These are phyloP conservation scores for Notoglanidium macrostoma DNA, from an alignment of 2,797 vertebrate genomes.

Conservation along the genomic window DNA sequence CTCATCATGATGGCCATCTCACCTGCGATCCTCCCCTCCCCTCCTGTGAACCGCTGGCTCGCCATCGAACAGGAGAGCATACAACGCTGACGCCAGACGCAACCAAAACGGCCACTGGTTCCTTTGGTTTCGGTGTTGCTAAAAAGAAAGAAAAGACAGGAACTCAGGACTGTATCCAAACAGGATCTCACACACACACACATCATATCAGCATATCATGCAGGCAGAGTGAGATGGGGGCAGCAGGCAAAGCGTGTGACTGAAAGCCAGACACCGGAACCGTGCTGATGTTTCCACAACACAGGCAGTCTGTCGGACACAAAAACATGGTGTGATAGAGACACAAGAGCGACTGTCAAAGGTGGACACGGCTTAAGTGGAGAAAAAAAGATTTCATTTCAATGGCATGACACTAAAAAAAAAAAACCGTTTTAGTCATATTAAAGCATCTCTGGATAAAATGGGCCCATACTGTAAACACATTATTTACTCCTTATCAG, in stretches of 20 bases:
- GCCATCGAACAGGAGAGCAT: conserved; percentile 73
- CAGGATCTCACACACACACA: neutral
- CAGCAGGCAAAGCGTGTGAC: conserved; percentile 42
- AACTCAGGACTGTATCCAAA: neutral
- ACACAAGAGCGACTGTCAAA: neutral
- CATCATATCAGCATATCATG: conserved; percentile 12
- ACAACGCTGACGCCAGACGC: conserved; percentile 72
- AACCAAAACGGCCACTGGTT: conserved; percentile 76
- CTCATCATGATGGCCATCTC: conserved; percentile 60
- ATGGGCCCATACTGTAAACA: neutral
- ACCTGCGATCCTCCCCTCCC: conserved; percentile 70
- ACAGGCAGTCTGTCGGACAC: conserved; percentile 35
- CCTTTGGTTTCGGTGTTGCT: conserved; percentile 84
- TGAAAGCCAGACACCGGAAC: conserved; percentile 64
- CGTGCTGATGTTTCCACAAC: conserved; percentile 68
- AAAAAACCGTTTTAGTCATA: neutral
- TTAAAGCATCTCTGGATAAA: neutral
- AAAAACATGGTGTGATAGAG: neutral
- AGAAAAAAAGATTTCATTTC: neutral
- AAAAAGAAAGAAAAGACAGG: conserved; percentile 52
- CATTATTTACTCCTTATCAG: neutral
- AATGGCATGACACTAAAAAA: neutral
- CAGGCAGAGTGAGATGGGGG: conserved; percentile 35
- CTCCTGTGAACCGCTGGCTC: conserved; percentile 64
- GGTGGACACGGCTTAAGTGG: neutral